These are phyloP conservation scores for Brachynemurus nebulosus DNA, from an alignment of 2,888 invertebrate species.

Conservation along the genomic window DNA sequence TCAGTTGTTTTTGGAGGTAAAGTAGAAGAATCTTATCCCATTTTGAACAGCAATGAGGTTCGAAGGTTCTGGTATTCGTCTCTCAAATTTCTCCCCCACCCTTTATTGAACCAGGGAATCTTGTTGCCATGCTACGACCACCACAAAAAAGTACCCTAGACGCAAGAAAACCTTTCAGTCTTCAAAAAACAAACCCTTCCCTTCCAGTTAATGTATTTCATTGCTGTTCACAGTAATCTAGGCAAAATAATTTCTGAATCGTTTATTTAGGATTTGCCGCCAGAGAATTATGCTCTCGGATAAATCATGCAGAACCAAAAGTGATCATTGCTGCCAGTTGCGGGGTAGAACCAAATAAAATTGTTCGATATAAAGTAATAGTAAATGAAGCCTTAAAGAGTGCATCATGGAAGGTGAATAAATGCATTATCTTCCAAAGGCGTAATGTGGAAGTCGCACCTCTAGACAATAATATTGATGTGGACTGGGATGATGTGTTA, in stretches of 20 bases:
- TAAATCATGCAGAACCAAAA: conserved; percentile 79
- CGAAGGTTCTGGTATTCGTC: too few relatives aligned
- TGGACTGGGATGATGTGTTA: conserved; percentile 65
- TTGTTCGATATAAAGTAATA: conserved; percentile 69
- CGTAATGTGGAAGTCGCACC: conserved; percentile 48
- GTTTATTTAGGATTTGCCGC: conserved; percentile 89
- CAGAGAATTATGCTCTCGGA: conserved; percentile 69
- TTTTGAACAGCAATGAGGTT: too few relatives aligned
- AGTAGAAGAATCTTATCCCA: not conserved
- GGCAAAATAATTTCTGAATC: too few relatives aligned
- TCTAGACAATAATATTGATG: conserved; percentile 51
- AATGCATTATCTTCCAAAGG: conserved; percentile 73
- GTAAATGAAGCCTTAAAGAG: conserved; percentile 67
- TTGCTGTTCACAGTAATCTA: too few relatives aligned
- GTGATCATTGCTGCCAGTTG: conserved; percentile 82
- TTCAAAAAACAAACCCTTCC: too few relatives aligned
- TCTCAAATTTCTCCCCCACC: too few relatives aligned
- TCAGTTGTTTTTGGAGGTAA: conserved; percentile 87
- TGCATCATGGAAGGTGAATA: conserved; percentile 56
- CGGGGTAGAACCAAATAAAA: conserved; percentile 76
- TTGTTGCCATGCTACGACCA: too few relatives aligned
- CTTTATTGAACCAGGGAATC: not conserved
- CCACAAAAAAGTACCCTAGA: too few relatives aligned
- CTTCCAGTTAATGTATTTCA: too few relatives aligned
- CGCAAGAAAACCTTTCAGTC: too few relatives aligned